A percentile compares a stretch with the other conserved stretches of the same genome.
Evolutionary conservation across 2,113 vertebrate genomes (phyloP).

Genomic region (Sinocyclocheilus rhinocerous): DNA sequence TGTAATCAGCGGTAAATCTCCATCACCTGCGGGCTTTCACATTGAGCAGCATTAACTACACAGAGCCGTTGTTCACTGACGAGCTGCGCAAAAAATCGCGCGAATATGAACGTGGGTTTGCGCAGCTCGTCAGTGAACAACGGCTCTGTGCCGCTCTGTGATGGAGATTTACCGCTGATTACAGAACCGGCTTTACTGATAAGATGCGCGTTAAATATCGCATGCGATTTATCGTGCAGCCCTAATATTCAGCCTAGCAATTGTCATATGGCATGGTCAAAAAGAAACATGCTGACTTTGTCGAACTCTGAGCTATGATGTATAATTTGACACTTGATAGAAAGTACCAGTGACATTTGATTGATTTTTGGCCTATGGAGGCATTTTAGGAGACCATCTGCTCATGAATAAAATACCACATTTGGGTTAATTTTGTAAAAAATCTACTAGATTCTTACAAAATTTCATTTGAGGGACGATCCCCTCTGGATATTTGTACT

Average conservation of each 20-base stretch:
- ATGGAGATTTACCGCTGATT: no score
- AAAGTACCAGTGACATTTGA: constrained; percentile 64
- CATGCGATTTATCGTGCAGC: no score
- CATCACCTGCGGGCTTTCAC: no score
- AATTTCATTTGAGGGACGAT: constrained; percentile 27
- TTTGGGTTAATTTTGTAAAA: constrained; percentile 24
- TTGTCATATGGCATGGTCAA: background rate
- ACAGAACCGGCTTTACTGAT: no score
- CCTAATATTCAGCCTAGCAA: constrained; percentile 21
- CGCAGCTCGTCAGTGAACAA: no score
- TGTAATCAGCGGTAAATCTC: no score
- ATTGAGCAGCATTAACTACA: no score
- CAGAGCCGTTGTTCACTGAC: no score
- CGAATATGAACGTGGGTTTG: no score
- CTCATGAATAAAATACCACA: constrained; percentile 42
- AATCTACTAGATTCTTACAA: constrained; percentile 43
- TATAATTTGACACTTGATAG: constrained; percentile 70
- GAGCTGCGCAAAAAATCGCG: no score
- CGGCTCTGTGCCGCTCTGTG: no score
- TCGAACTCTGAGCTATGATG: constrained; percentile 51
- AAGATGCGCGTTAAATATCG: no score
- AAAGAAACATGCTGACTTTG: constrained; percentile 12
- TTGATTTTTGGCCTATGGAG: constrained; percentile 62
- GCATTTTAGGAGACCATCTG: constrained; percentile 43
- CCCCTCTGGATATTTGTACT: background rate